Conservation (phyloP, 2,113 vertebrate species). For the Pyrgilauda ruficollis region DNA sequence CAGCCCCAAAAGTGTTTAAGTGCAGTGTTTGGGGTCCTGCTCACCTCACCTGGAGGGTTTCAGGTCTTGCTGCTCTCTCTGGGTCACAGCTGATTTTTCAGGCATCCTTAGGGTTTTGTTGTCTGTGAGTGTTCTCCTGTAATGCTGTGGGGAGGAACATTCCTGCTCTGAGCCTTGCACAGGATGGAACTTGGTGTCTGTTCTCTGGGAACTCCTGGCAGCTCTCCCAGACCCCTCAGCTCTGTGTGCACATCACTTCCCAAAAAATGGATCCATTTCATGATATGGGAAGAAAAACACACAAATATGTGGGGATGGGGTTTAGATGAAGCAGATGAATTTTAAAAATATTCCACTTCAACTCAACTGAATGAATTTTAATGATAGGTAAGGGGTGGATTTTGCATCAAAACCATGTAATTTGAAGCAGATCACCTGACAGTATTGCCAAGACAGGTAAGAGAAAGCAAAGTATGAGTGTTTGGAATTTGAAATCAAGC, state of each 20-base stretch:
- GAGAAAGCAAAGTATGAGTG: not conserved
- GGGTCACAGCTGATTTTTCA: not conserved
- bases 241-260: not conserved
- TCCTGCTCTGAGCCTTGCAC: not conserved
- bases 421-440: not conserved
- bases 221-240: not conserved
- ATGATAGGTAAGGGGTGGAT: not conserved
- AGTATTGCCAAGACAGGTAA: not conserved
- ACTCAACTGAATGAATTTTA: not conserved
- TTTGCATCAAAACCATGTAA: rapidly evolving
- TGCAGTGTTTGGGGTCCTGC: not conserved
- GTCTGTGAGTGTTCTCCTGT: not conserved
- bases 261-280: not conserved
- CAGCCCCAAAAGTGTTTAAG: not conserved
- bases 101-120: rapidly evolving
- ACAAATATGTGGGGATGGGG: not conserved
- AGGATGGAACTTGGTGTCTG: not conserved
- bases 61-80: not conserved
- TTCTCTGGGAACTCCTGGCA: not conserved
- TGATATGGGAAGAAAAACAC: not conserved
- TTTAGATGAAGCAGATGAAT: not conserved
- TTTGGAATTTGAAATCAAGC: not conserved
- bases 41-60: not conserved
- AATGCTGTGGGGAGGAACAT: not conserved
- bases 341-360: not conserved